Conservation (phyloP, 2,888 invertebrate genomes). For the Galeopsomyia nigrocyanea region DNA sequence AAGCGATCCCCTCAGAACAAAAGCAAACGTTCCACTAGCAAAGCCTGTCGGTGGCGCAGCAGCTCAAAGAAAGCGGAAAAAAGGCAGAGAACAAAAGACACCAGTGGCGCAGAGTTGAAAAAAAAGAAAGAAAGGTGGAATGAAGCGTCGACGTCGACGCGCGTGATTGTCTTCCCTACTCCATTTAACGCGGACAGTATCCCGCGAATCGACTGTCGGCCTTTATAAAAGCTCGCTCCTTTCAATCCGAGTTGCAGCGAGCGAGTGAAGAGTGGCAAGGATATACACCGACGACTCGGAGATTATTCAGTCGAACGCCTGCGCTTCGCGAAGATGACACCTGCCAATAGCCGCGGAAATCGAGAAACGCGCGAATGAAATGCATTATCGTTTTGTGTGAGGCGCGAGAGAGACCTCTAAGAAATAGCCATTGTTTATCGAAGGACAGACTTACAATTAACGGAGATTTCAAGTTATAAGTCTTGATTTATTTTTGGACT, state of each 20-base stretch:
- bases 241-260: conserved; percentile 8
- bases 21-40: conserved; percentile 11
- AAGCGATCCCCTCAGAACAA: background rate
- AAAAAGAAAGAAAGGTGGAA: background rate
- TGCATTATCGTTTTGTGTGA: conserved; percentile 1
- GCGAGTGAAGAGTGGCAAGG: no score
- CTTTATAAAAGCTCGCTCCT: background rate
- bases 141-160: background rate
- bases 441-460: conserved; percentile 10
- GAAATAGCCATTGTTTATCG: background rate
- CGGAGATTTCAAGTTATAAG: no score
- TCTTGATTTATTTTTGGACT: no score
- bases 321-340: conserved; percentile 12
- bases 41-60: conserved; percentile 1
- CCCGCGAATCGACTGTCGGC: conserved; percentile 23
- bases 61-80: background rate
- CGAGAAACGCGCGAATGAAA: background rate
- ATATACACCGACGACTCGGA: no score
- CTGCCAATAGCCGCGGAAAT: conserved; percentile 24
- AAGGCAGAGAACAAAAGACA: conserved; percentile 1
- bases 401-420: background rate
- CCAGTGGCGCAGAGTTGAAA: no score
- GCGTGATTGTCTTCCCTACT: conserved; percentile 7
- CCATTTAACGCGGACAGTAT: background rate
- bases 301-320: background rate